Evolutionary conservation across 2,888 invertebrate genomes (phyloP).

Genomic region (Hoplodrina ambigua): DNA sequence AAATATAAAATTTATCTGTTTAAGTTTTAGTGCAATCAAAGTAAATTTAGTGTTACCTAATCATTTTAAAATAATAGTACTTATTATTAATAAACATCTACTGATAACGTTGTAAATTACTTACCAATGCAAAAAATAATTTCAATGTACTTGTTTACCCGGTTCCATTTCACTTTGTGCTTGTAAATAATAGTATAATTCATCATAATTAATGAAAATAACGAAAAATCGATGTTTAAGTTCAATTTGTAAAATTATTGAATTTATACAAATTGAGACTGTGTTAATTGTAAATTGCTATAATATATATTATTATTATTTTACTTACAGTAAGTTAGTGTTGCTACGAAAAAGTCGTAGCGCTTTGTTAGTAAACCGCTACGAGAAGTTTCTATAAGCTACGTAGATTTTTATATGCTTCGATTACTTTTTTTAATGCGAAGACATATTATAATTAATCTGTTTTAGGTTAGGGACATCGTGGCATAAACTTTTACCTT

Average conservation of each 20-base stretch:
- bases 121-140: constrained; percentile 27
- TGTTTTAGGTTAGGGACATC: too few relatives aligned
- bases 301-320: too few relatives aligned
- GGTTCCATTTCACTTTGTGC: constrained; percentile 29
- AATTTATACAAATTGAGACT: constrained; percentile 18
- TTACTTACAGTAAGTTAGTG: too few relatives aligned
- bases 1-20: constrained; percentile 10
- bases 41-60: constrained; percentile 34
- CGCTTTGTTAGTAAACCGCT: background rate
- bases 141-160: constrained; percentile 23
- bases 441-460: background rate
- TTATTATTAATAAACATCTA: constrained; percentile 22
- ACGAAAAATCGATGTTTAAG: constrained; percentile 21
- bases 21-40: constrained; percentile 39
- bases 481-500: too few relatives aligned
- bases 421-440: background rate
- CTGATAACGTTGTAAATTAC: constrained; percentile 35
- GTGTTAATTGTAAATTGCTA: background rate
- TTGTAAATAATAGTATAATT: constrained; percentile 48
- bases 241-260: constrained; percentile 7
- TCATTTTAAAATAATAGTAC: constrained; percentile 46
- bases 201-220: constrained; percentile 1
- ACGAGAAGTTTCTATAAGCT: constrained; percentile 1
- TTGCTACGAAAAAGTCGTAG: background rate
- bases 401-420: background rate